Conservation (phyloP, 2,113 vertebrate species). For the Mobula hypostoma region DNA sequence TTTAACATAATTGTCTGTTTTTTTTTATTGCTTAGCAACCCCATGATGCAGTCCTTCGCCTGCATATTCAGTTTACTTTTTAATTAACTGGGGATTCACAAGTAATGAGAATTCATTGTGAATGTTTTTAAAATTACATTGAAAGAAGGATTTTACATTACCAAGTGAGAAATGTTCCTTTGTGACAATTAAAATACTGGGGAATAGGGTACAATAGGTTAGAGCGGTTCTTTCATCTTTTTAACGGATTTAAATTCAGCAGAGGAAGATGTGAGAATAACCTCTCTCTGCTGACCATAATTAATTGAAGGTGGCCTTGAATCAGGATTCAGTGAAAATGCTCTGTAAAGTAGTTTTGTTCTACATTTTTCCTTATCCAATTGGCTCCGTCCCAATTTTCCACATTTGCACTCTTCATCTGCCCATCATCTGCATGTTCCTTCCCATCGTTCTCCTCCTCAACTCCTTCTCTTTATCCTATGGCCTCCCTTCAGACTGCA, state of each 20-base stretch:
- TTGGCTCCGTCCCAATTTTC: too few relatives aligned
- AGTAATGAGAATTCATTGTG: not conserved
- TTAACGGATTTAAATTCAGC: not conserved
- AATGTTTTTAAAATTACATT: not conserved
- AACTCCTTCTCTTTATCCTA: too few relatives aligned
- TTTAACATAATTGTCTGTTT: not conserved
- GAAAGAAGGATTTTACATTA: not conserved
- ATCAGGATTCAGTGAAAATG: not conserved
- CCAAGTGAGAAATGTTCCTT: not conserved
- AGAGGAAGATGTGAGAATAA: not conserved
- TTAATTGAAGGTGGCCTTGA: not conserved
- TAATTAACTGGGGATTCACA: constrained; percentile 18
- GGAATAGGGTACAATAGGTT: not conserved
- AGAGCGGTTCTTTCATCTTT: not conserved
- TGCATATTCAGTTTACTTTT: not conserved
- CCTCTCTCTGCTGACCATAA: not conserved
- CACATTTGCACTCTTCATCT: too few relatives aligned
- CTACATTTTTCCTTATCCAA: not conserved
- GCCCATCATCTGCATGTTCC: too few relatives aligned
- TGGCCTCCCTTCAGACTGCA: too few relatives aligned
- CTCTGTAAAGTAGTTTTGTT: not conserved
- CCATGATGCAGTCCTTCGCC: not conserved
- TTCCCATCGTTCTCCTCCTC: too few relatives aligned
- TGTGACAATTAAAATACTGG: not conserved
- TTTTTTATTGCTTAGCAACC: not conserved